Conservation (phyloP, 2,113 vertebrate species). For the Rhinolophus ferrumequinum region DNA sequence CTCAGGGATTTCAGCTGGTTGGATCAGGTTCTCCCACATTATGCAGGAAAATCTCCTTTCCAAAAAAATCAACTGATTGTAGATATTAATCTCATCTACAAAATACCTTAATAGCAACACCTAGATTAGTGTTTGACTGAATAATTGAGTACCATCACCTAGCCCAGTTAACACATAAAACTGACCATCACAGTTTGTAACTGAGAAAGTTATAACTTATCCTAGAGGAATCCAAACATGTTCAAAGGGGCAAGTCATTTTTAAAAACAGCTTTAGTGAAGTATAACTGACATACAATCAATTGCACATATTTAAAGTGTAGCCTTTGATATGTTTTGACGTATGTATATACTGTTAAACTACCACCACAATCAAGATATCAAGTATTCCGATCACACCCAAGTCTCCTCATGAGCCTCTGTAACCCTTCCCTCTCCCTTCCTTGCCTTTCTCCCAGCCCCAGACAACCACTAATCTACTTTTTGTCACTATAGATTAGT, state of each 20-base stretch:
- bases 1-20: background rate
- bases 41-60: background rate
- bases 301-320: background rate
- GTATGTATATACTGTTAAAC: too few relatives aligned
- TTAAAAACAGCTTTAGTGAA: background rate
- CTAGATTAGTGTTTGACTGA: background rate
- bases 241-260: background rate
- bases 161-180: background rate
- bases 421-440: background rate
- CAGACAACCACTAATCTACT: background rate
- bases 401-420: background rate
- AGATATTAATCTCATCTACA: background rate
- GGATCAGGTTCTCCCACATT: background rate
- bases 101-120: background rate
- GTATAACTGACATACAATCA: background rate
- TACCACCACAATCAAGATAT: background rate
- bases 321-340: background rate
- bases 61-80: background rate
- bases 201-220: background rate
- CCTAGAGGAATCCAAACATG: background rate
- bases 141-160: background rate
- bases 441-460: background rate
- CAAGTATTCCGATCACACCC: background rate
- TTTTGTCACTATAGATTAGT: background rate
- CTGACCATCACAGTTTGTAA: background rate